A percentile compares a stretch with the other conserved stretches of the same genome.
These are phyloP conservation scores for Todiramphus chloris DNA, from an alignment of 2,113 vertebrate genomes.

Conservation along the genomic window DNA sequence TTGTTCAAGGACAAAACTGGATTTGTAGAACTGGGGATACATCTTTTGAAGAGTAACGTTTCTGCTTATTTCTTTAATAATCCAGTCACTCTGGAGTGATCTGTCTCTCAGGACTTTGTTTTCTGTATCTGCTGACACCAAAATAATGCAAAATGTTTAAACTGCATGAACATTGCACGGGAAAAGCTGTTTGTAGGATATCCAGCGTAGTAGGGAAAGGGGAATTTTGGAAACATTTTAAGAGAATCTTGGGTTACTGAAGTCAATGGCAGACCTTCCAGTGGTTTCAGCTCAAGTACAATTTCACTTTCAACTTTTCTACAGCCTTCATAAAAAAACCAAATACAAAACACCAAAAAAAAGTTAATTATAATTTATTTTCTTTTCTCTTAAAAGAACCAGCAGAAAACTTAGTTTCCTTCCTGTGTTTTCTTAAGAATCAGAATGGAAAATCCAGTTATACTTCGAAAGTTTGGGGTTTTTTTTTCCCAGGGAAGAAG, in stretches of 20 bases:
- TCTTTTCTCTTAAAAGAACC: not conserved
- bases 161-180: rapidly evolving
- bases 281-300: not conserved
- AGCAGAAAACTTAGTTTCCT: not conserved
- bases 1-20: not conserved
- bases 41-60: not conserved
- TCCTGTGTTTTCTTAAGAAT: not conserved
- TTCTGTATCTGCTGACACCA: not conserved
- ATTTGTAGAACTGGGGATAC: not conserved
- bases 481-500: not conserved
- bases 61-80: not conserved
- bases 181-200: not conserved
- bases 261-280: not conserved
- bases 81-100: not conserved
- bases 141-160: not conserved
- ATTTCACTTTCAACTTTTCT: not conserved
- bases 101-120: not conserved
- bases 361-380: not conserved
- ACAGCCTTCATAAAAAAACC: not conserved
- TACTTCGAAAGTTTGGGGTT: not conserved
- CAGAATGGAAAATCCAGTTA: not conserved
- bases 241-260: not conserved
- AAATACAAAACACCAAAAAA: no score
- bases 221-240: not conserved
- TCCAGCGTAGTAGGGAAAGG: not conserved